Conservation (phyloP, 2,888 invertebrate species). For the Tachystola acroxantha region DNA sequence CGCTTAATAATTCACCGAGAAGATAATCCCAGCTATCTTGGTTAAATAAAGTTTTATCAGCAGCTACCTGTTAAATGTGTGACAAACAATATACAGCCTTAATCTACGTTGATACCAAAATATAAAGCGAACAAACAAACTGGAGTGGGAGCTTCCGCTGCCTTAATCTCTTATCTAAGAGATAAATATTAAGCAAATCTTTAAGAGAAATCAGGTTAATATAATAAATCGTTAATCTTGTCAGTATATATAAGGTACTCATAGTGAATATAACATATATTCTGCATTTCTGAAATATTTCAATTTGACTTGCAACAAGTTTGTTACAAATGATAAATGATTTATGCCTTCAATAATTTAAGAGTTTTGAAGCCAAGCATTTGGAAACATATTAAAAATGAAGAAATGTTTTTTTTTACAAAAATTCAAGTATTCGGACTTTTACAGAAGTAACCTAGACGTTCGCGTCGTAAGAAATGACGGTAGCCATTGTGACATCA, state of each 20-base stretch:
- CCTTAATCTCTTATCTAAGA: conserved; percentile 58
- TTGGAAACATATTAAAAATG: too few species aligned
- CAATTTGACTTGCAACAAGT: too few species aligned
- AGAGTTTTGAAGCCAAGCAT: too few species aligned
- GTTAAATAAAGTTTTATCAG: conserved; percentile 61
- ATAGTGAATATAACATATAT: too few species aligned
- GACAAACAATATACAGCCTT: conserved; percentile 61
- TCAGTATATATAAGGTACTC: conserved; percentile 5
- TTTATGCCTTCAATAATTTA: too few species aligned
- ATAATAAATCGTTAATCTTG: conserved; percentile 36
- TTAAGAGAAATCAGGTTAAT: conserved; percentile 34
- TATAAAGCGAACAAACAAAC: conserved; percentile 58
- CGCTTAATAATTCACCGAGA: conserved; percentile 25
- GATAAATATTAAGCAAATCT: conserved; percentile 20
- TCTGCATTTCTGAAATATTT: too few species aligned
- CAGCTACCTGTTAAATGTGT: conserved; percentile 51
- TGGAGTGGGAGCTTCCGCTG: conserved; percentile 66
- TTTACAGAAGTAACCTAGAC: too few species aligned
- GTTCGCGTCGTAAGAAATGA: too few species aligned
- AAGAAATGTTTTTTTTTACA: too few species aligned
- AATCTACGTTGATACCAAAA: conserved; percentile 64
- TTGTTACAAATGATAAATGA: too few species aligned
- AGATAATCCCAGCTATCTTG: conserved; percentile 50
- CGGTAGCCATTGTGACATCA: too few species aligned
- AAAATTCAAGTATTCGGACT: too few species aligned